Evolutionary conservation across 2,888 invertebrate species (phyloP).

Genomic region (Geotrupes spiniger): DNA sequence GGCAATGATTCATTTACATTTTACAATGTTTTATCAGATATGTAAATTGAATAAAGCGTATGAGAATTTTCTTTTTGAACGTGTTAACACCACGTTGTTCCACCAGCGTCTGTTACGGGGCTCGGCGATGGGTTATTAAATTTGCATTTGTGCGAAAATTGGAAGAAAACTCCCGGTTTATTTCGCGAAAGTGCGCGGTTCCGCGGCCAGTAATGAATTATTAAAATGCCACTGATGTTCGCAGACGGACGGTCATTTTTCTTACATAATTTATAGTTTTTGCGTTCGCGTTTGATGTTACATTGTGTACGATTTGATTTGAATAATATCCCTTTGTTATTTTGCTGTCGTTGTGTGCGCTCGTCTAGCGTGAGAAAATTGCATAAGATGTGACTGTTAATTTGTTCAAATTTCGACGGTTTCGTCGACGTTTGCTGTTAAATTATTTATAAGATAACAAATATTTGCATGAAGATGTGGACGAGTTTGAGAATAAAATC

Average conservation of each 20-base stretch:
- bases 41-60: no score
- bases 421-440: slow-evolving; percentile 1
- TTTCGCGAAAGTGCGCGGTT: no score
- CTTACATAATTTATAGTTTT: slow-evolving; percentile 7
- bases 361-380: slow-evolving; percentile 10
- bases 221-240: background rate
- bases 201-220: no score
- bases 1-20: no score
- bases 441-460: slow-evolving; percentile 1
- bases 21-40: no score
- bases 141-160: no score
- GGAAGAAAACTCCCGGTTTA: no score
- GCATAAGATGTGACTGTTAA: slow-evolving; percentile 1
- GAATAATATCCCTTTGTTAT: slow-evolving; percentile 14
- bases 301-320: slow-evolving; percentile 6
- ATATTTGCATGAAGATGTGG: background rate
- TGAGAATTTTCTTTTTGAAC: no score
- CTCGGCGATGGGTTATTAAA: no score
- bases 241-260: background rate
- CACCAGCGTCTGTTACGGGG: no score
- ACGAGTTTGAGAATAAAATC: background rate
- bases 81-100: no score
- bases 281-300: slow-evolving; percentile 3
- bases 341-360: slow-evolving; percentile 8
- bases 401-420: slow-evolving; percentile 2